Evolutionary conservation across 2,888 invertebrate species (phyloP).

Genomic region (Bellardia bayeri): DNA sequence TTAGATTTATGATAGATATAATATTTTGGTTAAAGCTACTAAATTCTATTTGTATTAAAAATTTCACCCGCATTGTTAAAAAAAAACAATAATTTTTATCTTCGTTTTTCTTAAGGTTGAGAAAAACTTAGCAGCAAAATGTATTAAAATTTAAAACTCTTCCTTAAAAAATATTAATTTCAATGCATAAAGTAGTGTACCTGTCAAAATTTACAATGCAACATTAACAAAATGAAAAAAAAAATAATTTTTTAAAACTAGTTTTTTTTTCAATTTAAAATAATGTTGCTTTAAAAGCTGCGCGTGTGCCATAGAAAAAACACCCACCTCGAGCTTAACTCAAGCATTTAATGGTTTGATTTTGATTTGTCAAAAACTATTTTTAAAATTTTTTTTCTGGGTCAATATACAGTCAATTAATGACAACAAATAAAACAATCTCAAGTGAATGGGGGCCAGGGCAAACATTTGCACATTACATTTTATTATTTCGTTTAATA

Average conservation of each 20-base stretch:
- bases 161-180: neutral
- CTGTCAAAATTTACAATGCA: neutral
- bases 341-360: neutral
- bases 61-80: no score
- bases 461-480: neutral
- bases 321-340: neutral
- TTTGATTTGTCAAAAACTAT: constrained; percentile 8
- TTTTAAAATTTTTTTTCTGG: constrained; percentile 30
- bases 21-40: no score
- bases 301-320: constrained; percentile 17
- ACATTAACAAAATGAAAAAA: neutral
- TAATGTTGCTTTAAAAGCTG: neutral
- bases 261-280: neutral
- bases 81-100: no score
- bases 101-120: no score
- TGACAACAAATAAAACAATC: neutral
- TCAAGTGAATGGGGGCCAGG: neutral
- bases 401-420: constrained; percentile 11
- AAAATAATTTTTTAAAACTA: neutral
- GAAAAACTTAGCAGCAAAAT: no score
- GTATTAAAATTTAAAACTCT: no score
- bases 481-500: neutral
- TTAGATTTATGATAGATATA: no score
- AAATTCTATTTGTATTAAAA: no score
- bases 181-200: neutral